Conservation (phyloP, 2,797 vertebrate species). For the Numenius phaeopus region DNA sequence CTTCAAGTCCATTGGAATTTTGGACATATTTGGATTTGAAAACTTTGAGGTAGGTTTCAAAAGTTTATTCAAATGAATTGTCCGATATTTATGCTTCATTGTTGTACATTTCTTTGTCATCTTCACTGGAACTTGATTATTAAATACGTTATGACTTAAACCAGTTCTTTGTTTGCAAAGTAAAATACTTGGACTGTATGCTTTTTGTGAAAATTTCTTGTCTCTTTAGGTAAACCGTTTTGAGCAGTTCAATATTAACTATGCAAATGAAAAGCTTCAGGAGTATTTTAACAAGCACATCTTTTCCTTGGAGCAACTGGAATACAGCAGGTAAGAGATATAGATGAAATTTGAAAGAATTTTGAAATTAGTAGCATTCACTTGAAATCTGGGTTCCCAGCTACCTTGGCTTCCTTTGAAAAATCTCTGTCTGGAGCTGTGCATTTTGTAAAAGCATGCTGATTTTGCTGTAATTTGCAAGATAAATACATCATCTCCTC, state of each 20-base stretch:
- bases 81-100: not conserved
- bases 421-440: not conserved
- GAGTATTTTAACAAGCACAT: conserved; percentile 99
- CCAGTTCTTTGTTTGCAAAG: not conserved
- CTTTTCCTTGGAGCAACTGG: conserved; percentile 96
- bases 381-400: not conserved
- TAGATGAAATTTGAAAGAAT: not conserved
- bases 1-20: conserved; percentile 94
- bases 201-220: not conserved
- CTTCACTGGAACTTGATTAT: not conserved
- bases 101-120: not conserved
- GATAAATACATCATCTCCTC: not conserved
- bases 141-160: not conserved
- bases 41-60: conserved; percentile 91
- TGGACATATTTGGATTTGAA: conserved; percentile 99
- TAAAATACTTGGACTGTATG: not conserved
- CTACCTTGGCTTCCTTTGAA: not conserved
- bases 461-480: not conserved
- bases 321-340: conserved; percentile 89
- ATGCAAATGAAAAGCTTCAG: conserved; percentile 99
- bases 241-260: conserved; percentile 99
- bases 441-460: not conserved
- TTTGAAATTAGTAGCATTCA: not conserved
- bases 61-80: not conserved
- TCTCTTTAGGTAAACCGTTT: conserved; percentile 91